Evolutionary conservation across 2,113 vertebrate species (phyloP), one percentile per base, ranked within the genome.

Genomic region (Mormoops blainvillei): DNA sequence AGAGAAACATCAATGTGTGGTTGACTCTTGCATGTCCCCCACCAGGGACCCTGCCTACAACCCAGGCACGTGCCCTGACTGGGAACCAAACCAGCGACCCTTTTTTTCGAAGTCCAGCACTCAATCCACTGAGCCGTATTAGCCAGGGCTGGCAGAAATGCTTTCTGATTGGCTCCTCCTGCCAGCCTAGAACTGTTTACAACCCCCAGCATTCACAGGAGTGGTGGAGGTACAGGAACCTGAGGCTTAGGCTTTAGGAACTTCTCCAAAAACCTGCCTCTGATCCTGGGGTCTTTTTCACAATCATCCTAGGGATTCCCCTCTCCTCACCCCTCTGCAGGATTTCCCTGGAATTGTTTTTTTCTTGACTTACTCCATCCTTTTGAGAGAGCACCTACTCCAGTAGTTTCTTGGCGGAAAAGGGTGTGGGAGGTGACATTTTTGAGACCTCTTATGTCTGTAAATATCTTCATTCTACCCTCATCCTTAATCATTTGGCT

Each of bases 401-500:
- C 20, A 89, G 24, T 76, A 56, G 81, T 86, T 65, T 90, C 24
- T 73, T 73, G 43, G 80, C n/a, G 33, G 15, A 85, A 80, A 22
- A 76, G 33, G 4, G 19, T 93, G 1, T 68, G 38, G 24, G 65
- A 85, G 38, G 7, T 45, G 52, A 86, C 56, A 77, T 36, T 87
- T 88, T 77, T 70, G 58, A 92, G 31, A 81, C 67, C 31, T 48
- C 24, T 19, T 12, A 45, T 67, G 31, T 31, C 52, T 76, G 73
- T 70, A 83, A 45, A 81, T 92, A 78, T n/a, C 68, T 83, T 77
- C 48, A 33, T 87, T 92, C 70, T 73, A 10, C 68, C 36, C 41
- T 82, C 33, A 24, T 28, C 48, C 65, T 85, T 81, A 91, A 71
- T 73, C 71, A 80, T 67, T 63, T 58, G 36, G 4, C 76, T 93